phyloP scores from a whole-genome alignment of 2,113 vertebrate genomes.

The Leucoraja erinaceus region DNA sequence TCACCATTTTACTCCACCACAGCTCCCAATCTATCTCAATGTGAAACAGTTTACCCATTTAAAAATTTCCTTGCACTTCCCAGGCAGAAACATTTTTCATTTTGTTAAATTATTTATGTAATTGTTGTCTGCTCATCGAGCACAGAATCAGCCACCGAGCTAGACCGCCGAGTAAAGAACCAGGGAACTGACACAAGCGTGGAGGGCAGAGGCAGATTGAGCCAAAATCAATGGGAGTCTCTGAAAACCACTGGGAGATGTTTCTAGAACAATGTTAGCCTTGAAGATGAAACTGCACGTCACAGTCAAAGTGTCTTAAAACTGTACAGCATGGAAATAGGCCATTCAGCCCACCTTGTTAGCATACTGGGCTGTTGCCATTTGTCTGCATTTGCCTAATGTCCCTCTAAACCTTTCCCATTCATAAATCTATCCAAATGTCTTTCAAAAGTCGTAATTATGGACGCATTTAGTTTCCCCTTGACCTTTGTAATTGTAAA shows the following conservation, averaged over 20 bases:
- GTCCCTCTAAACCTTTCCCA: no score
- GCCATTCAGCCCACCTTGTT: no score
- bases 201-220: neutral
- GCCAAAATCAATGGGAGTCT: neutral
- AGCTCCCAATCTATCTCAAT: neutral
- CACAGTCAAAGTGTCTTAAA: no score
- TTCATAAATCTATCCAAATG: no score
- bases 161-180: neutral
- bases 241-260: neutral
- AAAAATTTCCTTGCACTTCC: neutral
- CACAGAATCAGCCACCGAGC: neutral
- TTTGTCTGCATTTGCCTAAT: no score
- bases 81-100: slow-evolving; percentile 4
- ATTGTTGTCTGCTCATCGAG: neutral
- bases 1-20: neutral
- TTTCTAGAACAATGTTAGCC: neutral
- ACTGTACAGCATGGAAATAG: no score
- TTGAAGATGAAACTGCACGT: neutral
- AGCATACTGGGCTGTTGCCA: no score
- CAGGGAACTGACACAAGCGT: neutral
- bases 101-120: slow-evolving; percentile 32
- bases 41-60: slow-evolving; percentile 7
- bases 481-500: no score
- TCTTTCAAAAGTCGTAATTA: no score
- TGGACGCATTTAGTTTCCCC: no score